phyloP scores from a whole-genome alignment of 2,888 invertebrate species.

The Diplolepis rosae region DNA sequence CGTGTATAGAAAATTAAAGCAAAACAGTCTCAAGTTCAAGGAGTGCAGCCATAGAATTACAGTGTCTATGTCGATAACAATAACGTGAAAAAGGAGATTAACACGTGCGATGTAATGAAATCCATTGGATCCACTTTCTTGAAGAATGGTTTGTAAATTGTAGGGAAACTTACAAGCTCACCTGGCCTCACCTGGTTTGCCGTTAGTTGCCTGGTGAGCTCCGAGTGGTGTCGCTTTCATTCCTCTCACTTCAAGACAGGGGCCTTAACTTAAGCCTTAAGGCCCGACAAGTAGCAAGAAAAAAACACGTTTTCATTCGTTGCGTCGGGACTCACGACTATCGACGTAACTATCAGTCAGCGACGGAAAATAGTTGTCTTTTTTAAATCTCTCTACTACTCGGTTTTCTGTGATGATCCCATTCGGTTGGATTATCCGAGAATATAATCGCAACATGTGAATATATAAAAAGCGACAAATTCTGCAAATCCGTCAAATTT shows the following conservation, averaged over 20 bases:
- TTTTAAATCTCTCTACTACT: background rate
- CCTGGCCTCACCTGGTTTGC: constrained; percentile 37
- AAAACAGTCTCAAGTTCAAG: background rate
- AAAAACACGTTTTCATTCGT: constrained; percentile 49
- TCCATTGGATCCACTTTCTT: background rate
- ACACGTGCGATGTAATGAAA: background rate
- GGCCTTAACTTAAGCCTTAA: constrained; percentile 49
- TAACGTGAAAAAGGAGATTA: background rate
- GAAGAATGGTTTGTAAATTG: constrained; percentile 9
- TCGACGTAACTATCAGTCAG: constrained; percentile 16
- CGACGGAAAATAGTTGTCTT: background rate
- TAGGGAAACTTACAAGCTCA: constrained; percentile 36
- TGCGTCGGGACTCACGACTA: constrained; percentile 33
- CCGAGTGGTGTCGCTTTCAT: constrained; percentile 56
- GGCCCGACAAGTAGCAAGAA: constrained; percentile 55
- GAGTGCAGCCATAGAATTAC: background rate
- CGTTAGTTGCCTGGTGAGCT: constrained; percentile 42
- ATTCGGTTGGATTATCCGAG: background rate
- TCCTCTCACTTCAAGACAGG: constrained; percentile 44
- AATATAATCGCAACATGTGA: background rate
- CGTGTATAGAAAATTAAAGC: background rate
- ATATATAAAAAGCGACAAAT: background rate
- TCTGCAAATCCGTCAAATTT: background rate
- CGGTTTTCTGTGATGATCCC: background rate
- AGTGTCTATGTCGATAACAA: background rate